A percentile compares a stretch with the other conserved stretches of the same genome.
Conservation (phyloP, 2,797 vertebrate species). For the Lithobates sylvaticus region DNA sequence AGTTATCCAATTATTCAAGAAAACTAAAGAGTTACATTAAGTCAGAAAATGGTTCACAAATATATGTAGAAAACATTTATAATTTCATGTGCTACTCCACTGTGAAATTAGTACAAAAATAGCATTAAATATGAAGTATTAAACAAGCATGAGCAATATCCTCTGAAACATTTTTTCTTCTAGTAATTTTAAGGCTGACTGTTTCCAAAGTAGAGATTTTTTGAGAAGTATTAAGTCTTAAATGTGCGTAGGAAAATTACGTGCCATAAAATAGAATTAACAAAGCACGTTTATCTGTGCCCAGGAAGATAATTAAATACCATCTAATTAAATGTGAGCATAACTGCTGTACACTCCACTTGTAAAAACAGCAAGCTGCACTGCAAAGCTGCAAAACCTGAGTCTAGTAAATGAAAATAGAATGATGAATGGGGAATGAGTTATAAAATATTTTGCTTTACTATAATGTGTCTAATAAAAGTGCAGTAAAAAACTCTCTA, state of each 20-base stretch:
- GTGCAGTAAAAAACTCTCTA: too few species aligned
- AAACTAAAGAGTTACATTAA: constrained; percentile 30
- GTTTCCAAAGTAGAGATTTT: constrained; percentile 7
- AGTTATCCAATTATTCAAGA: constrained; percentile 40
- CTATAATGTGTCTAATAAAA: too few species aligned
- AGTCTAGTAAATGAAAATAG: not conserved
- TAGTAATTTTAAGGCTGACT: not conserved
- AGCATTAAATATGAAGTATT: constrained; percentile 23
- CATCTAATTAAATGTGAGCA: not conserved
- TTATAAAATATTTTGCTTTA: too few species aligned
- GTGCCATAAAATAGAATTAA: constrained; percentile 1
- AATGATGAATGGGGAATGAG: not conserved
- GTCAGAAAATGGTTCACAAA: not conserved
- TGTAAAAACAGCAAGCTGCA: not conserved
- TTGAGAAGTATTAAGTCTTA: constrained; percentile 11
- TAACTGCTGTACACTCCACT: not conserved
- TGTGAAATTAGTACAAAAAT: constrained; percentile 27
- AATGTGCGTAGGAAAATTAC: constrained; percentile 9
- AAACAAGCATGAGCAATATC: not conserved
- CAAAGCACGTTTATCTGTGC: not conserved
- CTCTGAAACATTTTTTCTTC: too few species aligned
- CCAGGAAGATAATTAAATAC: not conserved
- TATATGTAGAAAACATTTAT: constrained; percentile 21
- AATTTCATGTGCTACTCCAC: constrained; percentile 2
- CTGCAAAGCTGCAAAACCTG: not conserved